Conservation (phyloP, 1,140 invertebrate species). For the Drosophila sulfurigaster region DNA sequence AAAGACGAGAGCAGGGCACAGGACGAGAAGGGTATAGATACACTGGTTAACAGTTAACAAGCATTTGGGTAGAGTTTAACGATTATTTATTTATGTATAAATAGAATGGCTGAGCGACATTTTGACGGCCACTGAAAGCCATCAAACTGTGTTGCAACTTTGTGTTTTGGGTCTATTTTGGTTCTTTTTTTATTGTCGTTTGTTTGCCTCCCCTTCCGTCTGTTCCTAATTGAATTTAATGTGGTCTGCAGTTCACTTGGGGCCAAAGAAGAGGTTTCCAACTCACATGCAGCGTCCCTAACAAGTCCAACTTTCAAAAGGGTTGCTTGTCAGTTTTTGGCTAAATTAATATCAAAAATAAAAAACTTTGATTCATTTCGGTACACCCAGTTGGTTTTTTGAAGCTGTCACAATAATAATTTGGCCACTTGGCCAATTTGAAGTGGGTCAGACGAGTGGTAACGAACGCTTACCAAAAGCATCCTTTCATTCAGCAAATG, state of each 20-base stretch:
- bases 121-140: slow-evolving; percentile 9
- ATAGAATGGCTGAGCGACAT: slow-evolving; percentile 2
- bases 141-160: not conserved
- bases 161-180: too few relatives aligned
- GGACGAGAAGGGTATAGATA: not conserved
- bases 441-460: slow-evolving; percentile 48
- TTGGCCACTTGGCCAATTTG: slow-evolving; percentile 27
- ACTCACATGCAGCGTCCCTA: slow-evolving; percentile 12
- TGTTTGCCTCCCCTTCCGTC: not conserved
- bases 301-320: slow-evolving; percentile 19
- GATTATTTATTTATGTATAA: slow-evolving; percentile 47
- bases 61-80: slow-evolving; percentile 10
- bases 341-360: not conserved
- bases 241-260: slow-evolving; percentile 6
- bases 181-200: too few relatives aligned
- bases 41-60: slow-evolving; percentile 16
- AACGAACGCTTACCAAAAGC: slow-evolving; percentile 18
- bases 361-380: slow-evolving; percentile 14
- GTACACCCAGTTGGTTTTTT: not conserved
- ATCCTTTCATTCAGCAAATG: not conserved
- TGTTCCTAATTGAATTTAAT: slow-evolving; percentile 49
- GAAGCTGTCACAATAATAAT: slow-evolving; percentile 30
- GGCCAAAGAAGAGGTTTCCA: not conserved
- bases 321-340: not conserved
- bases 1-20: not conserved